Percentiles rank a stretch among this genome's conserved stretches.
Evolutionary conservation across 2,797 vertebrate genomes (phyloP).

Genomic region (Xerus rutilus): DNA sequence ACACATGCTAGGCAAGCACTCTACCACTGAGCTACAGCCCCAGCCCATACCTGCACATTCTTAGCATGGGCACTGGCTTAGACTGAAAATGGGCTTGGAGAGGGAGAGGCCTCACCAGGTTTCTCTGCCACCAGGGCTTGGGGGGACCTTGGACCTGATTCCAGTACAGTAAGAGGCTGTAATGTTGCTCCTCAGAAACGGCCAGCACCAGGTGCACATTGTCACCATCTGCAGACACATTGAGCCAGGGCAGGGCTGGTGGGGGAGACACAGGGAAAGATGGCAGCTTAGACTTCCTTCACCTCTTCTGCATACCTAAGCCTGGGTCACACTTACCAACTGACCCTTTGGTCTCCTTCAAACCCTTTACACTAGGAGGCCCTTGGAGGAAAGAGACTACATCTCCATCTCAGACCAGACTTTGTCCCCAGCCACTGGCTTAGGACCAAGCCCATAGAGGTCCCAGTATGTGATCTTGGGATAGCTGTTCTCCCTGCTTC

Average conservation of each 20-base stretch:
- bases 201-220: slow-evolving; percentile 79
- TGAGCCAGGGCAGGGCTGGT: slow-evolving; percentile 83
- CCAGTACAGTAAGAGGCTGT: slow-evolving; percentile 84
- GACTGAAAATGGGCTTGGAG: not conserved
- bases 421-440: not conserved
- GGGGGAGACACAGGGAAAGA: not conserved
- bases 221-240: slow-evolving; percentile 68
- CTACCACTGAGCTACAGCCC: too few relatives aligned
- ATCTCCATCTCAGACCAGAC: not conserved
- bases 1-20: too few relatives aligned
- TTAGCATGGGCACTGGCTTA: not conserved
- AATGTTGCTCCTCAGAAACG: slow-evolving; percentile 68
- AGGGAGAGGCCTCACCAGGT: slow-evolving; percentile 75
- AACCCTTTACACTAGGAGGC: not conserved
- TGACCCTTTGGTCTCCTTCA: slow-evolving; percentile 6
- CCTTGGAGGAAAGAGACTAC: not conserved
- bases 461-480: not conserved
- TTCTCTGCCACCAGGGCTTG: not conserved
- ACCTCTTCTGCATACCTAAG: not conserved
- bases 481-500: slow-evolving; percentile 15
- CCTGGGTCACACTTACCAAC: not conserved
- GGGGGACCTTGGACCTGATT: slow-evolving; percentile 55
- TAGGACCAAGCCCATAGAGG: not conserved
- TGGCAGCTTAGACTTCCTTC: not conserved
- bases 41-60: too few relatives aligned